Percentiles rank a stretch among this genome's conserved stretches.
Conservation (phyloP, 2,888 invertebrate species). For the Onthophagus sagittarius region DNA sequence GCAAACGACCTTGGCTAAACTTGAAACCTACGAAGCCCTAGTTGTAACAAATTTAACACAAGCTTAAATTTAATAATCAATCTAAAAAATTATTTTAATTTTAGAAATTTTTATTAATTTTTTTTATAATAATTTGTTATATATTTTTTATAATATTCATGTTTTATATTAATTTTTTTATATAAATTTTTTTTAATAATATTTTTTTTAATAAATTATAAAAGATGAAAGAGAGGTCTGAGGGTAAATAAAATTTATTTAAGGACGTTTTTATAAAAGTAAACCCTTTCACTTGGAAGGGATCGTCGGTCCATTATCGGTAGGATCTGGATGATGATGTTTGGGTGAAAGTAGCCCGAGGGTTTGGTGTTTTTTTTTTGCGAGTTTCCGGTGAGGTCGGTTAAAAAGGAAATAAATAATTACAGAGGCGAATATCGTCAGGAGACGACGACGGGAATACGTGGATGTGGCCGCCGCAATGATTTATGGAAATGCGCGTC, state of each 20-base stretch:
- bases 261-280: not conserved
- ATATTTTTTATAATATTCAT: no score
- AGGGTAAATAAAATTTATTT: not conserved
- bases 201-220: not conserved
- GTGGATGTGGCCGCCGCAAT: slow-evolving; percentile 10
- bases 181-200: no score
- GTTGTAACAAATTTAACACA: no score
- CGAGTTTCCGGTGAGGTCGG: not conserved
- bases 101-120: no score
- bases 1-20: no score
- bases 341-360: not conserved
- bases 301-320: not conserved
- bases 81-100: no score
- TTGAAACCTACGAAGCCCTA: no score
- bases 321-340: not conserved
- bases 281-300: not conserved
- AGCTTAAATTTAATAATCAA: no score
- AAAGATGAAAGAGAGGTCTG: not conserved
- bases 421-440: not conserved
- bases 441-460: not conserved
- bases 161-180: no score
- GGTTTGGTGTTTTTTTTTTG: not conserved
- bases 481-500: slow-evolving; percentile 25
- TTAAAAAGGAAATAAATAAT: not conserved
- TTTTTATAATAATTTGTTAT: no score